phyloP scores from a whole-genome alignment of 2,797 vertebrate species.

The Florisuga fusca region DNA sequence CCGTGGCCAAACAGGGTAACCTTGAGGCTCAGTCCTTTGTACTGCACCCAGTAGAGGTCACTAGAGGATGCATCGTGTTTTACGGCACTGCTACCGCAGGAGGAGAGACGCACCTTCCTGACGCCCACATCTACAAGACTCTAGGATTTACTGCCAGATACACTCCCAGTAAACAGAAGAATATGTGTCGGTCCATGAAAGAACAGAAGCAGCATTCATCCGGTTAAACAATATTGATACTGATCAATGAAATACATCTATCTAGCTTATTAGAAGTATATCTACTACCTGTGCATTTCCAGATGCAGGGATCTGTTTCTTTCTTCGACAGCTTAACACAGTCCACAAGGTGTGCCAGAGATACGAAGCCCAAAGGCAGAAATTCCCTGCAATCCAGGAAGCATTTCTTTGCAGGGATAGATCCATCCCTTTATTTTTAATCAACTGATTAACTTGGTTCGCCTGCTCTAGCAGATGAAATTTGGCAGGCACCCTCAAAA shows the following conservation, averaged over 20 bases:
- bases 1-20: not conserved
- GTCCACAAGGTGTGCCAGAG: conserved; percentile 88
- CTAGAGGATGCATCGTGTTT: conserved; percentile 1
- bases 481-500: conserved; percentile 26
- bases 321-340: conserved; percentile 81
- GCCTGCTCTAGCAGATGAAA: not conserved
- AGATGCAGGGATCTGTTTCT: conserved; percentile 68
- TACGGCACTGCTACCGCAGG: not conserved
- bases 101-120: not conserved
- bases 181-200: not conserved
- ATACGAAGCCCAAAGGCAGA: conserved; percentile 88
- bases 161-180: not conserved
- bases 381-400: conserved; percentile 87
- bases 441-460: conserved; percentile 46
- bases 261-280: conserved; percentile 6
- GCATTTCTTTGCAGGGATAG: conserved; percentile 84
- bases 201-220: not conserved
- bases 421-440: conserved; percentile 82
- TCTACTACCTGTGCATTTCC: conserved; percentile 85
- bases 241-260: conserved; percentile 3
- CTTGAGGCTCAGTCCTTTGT: not conserved
- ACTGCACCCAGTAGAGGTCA: conserved; percentile 24
- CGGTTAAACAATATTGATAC: not conserved
- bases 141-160: not conserved
- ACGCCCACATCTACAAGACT: not conserved